These are phyloP conservation scores for Papilio dardanus DNA, from an alignment of 1,140 invertebrate genomes.

Conservation along the genomic window DNA sequence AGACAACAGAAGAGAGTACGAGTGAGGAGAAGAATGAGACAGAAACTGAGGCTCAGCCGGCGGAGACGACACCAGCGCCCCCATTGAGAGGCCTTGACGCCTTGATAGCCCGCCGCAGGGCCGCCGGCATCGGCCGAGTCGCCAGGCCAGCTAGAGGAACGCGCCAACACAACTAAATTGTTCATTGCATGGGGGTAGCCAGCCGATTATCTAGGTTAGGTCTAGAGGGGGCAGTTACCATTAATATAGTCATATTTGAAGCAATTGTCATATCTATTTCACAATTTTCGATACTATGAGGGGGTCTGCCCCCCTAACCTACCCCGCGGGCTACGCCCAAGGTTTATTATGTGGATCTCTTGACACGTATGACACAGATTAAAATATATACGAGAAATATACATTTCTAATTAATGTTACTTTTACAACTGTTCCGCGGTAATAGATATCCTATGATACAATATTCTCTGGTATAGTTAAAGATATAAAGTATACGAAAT, in stretches of 20 bases:
- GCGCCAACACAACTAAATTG: conserved; percentile 49
- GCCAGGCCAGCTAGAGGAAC: conserved; percentile 58
- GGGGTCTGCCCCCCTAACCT: no score
- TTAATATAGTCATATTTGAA: no score
- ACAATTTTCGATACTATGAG: no score
- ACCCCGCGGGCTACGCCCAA: no score
- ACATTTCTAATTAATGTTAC: background rate
- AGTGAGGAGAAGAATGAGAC: conserved; percentile 66
- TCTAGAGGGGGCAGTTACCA: no score
- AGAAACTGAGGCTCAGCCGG: conserved; percentile 56
- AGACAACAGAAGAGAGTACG: conserved; percentile 64
- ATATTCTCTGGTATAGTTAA: background rate
- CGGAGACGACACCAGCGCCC: conserved; percentile 67
- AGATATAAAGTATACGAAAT: background rate
- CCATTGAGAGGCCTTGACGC: conserved; percentile 69
- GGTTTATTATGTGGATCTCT: background rate
- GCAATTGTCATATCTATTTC: no score
- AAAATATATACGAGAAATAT: background rate
- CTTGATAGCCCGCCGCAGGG: conserved; percentile 64
- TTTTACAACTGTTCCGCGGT: background rate
- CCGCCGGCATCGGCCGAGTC: conserved; percentile 62
- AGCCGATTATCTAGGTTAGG: no score
- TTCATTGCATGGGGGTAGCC: no score
- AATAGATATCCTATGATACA: background rate
- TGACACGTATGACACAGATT: background rate